Conservation (phyloP, 1,140 invertebrate genomes). For the Drosophila erecta region DNA sequence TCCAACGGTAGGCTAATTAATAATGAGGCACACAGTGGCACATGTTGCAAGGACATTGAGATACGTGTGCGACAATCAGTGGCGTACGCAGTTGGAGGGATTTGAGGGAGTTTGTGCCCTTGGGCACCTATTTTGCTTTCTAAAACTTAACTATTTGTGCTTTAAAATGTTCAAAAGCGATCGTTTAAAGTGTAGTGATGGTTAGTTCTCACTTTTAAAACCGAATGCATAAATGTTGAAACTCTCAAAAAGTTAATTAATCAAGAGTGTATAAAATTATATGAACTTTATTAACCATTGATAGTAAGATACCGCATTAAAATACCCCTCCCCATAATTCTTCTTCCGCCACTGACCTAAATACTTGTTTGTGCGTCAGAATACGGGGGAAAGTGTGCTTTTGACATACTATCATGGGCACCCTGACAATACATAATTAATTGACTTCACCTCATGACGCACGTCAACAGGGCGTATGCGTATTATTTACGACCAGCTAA, state of each 20-base stretch:
- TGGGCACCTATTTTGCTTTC: neutral
- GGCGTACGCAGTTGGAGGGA: neutral
- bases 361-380: neutral
- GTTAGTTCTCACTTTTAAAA: too few relatives aligned
- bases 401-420: constrained; percentile 38
- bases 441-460: constrained; percentile 63
- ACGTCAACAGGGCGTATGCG: constrained; percentile 66
- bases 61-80: constrained; percentile 14
- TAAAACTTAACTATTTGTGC: too few relatives aligned
- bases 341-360: neutral
- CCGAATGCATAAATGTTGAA: too few relatives aligned
- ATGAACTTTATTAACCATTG: too few relatives aligned
- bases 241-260: too few relatives aligned
- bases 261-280: neutral
- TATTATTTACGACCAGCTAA: constrained; percentile 77
- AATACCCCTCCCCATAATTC: neutral
- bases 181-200: too few relatives aligned
- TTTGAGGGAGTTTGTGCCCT: neutral
- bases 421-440: constrained; percentile 72
- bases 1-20: constrained; percentile 63
- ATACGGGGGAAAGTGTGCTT: constrained; percentile 22
- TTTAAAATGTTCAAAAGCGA: too few relatives aligned
- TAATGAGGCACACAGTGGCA: constrained; percentile 56
- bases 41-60: constrained; percentile 62
- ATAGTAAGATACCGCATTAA: neutral